Evolutionary conservation across 2,113 vertebrate species (phyloP).

Genomic region (Dromiciops gliroides): DNA sequence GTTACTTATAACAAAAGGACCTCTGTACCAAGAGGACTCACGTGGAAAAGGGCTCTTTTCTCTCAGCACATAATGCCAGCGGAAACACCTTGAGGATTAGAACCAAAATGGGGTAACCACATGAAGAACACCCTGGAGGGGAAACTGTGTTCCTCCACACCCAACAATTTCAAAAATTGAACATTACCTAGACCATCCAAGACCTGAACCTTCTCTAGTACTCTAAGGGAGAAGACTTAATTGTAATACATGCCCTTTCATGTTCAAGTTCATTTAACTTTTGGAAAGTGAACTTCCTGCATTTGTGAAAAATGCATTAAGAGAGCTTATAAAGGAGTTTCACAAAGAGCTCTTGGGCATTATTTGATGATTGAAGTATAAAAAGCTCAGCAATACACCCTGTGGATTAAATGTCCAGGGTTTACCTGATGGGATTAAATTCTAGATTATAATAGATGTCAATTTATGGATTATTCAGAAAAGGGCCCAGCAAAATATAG

Average conservation of each 20-base stretch:
- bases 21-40: neutral
- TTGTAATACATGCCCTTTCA: neutral
- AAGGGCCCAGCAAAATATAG: neutral
- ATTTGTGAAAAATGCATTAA: constrained; percentile 28
- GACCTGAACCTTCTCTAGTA: constrained; percentile 29
- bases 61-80: neutral
- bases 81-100: neutral
- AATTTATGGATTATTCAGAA: neutral
- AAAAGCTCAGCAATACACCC: neutral
- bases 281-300: constrained; percentile 20
- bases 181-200: neutral
- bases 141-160: neutral
- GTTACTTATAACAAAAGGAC: neutral
- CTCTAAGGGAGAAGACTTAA: constrained; percentile 33
- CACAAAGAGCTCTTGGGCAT: constrained; percentile 3
- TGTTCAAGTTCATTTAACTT: constrained; percentile 16
- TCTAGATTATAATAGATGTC: neutral
- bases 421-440: constrained; percentile 10
- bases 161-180: neutral
- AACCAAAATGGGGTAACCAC: neutral
- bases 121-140: neutral
- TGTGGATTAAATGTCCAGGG: neutral
- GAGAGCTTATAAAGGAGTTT: constrained; percentile 12
- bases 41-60: neutral
- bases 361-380: neutral